phyloP scores from a whole-genome alignment of 1,140 invertebrate genomes.

The Scaptomyza pallida region DNA sequence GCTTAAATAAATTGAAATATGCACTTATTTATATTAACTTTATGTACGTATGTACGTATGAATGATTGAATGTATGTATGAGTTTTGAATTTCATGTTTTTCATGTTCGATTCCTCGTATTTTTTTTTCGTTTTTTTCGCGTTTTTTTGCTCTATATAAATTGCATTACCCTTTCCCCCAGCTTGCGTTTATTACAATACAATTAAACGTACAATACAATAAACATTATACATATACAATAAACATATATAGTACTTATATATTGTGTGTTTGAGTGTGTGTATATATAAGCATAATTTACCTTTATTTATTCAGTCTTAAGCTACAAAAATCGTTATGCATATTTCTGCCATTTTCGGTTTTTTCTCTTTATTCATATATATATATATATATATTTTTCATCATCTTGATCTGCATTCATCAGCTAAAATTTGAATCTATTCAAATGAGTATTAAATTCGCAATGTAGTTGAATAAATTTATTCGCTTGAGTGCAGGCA shows the following conservation, averaged over 20 bases:
- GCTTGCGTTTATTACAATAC: conserved; percentile 72
- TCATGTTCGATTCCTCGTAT: conserved; percentile 31
- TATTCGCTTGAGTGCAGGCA: conserved; percentile 40
- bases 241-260: conserved; percentile 37
- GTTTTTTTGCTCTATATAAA: conserved; percentile 39
- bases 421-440: conserved; percentile 68
- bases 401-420: conserved; percentile 24
- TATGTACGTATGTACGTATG: conserved; percentile 19
- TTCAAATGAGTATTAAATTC: conserved; percentile 78
- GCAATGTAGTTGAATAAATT: conserved; percentile 61
- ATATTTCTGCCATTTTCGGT: conserved; percentile 67
- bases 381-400: conserved; percentile 19
- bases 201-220: conserved; percentile 58
- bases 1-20: conserved; percentile 74
- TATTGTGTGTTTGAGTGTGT: conserved; percentile 7
- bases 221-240: conserved; percentile 21
- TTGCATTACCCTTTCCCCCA: conserved; percentile 80
- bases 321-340: conserved; percentile 82
- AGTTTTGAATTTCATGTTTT: conserved; percentile 17
- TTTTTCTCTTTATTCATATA: no score
- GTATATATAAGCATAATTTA: conserved; percentile 77
- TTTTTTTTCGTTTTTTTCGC: not conserved
- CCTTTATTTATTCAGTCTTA: conserved; percentile 81
- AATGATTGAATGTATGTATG: conserved; percentile 22
- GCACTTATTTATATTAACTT: conserved; percentile 43